Base-by-base conservation (phyloP, 2,113 vertebrate genomes). In the Petromus typicus region DNA sequence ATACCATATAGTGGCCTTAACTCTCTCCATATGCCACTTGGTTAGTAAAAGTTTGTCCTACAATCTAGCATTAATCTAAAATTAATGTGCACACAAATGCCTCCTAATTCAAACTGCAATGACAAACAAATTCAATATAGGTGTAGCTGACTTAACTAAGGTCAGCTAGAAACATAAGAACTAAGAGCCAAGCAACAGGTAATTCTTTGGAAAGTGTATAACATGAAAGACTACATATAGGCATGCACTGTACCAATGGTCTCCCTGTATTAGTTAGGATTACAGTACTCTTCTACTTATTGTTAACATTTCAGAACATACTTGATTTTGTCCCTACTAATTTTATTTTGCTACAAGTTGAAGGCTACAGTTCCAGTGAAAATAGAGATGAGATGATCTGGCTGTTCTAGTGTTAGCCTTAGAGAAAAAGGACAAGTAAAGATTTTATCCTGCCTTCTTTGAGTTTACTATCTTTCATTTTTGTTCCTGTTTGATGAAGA, bases 41-140 rank as follows among this genome's bases (percentile, higher is more conserved):
- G 48, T 37, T 67, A 66, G 3, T 34, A 40, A n/a, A 69, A 80
- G 51, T 94, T 87, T 71, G 81, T 27, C 11, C 48, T 40, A n/a
- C 10, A 51, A 40, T 37, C 51, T 51, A 78, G 43, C 27, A 51
- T 32, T 51, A 78, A 23, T 56, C 89, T 67, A 91, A 81, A 84
- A 14, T 51, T 67, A 73, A 73, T 40, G 59, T 69, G 87, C 86
- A 56, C 43, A 85, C 7, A 64, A 51, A 78, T 0, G 92, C 56
- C 13, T 66, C 85, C n/a, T 73, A 84, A 73, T 7, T 90, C 61
- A 86, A 86, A 94, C 3, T 84, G 22, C 5, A 59, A 63, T 16
- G 43, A 79, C 45, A 91, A 91, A 95, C 71, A n/a, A 81, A 96
- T 79, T 59, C 78, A 71, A 83, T 16, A 75, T 1, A 63, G 40